Percentiles rank a stretch among this genome's conserved stretches.
phyloP scores from a whole-genome alignment of 1,140 invertebrate genomes.

The Matsumurasca onukii region DNA sequence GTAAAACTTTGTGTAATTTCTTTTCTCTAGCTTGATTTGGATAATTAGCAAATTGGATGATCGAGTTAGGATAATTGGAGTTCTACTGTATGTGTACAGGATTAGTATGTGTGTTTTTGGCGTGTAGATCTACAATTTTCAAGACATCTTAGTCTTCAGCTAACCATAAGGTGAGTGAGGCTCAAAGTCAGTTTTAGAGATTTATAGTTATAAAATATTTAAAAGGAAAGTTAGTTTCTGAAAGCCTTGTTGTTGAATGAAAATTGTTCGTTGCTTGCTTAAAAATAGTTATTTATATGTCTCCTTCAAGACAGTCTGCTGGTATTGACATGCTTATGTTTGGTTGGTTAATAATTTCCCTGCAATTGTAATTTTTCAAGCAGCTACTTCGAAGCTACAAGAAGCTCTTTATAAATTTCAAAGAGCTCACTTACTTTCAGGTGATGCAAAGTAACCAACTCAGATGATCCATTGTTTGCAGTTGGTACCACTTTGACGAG shows the following conservation, averaged over 20 bases:
- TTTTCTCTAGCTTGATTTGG: too few species aligned
- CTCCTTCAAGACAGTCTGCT: neutral
- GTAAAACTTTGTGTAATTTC: too few species aligned
- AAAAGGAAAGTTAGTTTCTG: neutral
- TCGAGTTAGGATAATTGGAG: too few species aligned
- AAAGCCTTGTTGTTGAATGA: neutral
- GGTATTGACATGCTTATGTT: neutral
- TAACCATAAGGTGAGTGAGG: too few species aligned
- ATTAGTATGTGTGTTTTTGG: too few species aligned
- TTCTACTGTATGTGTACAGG: too few species aligned
- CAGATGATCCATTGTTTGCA: slow-evolving; percentile 95
- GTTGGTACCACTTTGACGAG: slow-evolving; percentile 95
- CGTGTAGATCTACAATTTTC: too few species aligned
- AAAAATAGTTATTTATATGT: neutral
- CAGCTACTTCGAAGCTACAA: too few species aligned
- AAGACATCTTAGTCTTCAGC: too few species aligned
- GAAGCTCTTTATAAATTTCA: neutral
- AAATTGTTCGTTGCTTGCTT: neutral
- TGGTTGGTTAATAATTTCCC: neutral
- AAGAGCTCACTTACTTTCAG: slow-evolving; percentile 51
- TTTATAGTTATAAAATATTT: too few species aligned
- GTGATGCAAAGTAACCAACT: slow-evolving; percentile 82
- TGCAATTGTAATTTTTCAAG: neutral
- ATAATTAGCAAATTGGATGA: too few species aligned
- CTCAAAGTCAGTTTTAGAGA: too few species aligned